phyloP scores from a whole-genome alignment of 2,797 vertebrate species.

The Adelosebastes latens region DNA sequence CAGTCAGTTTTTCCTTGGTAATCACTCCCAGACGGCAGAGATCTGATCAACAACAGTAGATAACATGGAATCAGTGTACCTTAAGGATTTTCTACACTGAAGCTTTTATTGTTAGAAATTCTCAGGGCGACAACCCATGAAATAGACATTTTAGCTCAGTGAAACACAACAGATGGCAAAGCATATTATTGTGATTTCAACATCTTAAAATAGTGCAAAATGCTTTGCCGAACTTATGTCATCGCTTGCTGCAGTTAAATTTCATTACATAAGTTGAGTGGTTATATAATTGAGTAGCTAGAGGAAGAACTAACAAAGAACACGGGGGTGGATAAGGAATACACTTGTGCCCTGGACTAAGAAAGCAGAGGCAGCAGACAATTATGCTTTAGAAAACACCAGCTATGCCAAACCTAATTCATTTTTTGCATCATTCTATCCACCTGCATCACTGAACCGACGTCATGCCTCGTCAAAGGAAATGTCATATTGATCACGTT shows the following conservation, averaged over 20 bases:
- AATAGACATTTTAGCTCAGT: slow-evolving; percentile 3
- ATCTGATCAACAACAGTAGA: slow-evolving; percentile 29
- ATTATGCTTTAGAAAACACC: slow-evolving; percentile 4
- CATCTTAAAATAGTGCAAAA: slow-evolving; percentile 44
- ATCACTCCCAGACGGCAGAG: slow-evolving; percentile 42
- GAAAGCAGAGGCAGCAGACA: slow-evolving; percentile 31
- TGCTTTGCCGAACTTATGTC: slow-evolving; percentile 53
- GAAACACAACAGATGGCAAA: slow-evolving; percentile 22
- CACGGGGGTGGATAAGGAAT: slow-evolving; percentile 47
- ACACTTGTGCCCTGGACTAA: slow-evolving; percentile 32
- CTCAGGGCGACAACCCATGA: neutral
- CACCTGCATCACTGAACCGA: neutral
- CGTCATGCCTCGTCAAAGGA: neutral
- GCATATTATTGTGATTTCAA: slow-evolving; percentile 25
- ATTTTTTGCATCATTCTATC: neutral
- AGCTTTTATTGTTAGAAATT: neutral
- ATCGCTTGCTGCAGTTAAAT: slow-evolving; percentile 45
- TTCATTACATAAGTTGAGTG: slow-evolving; percentile 64
- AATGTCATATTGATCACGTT: neutral
- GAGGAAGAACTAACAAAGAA: slow-evolving; percentile 59
- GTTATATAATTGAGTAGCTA: slow-evolving; percentile 67
- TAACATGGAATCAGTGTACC: neutral
- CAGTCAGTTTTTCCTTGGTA: slow-evolving; percentile 19
- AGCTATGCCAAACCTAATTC: neutral
- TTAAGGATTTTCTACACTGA: neutral